Evolutionary conservation across 2,797 vertebrate genomes (phyloP).

Genomic region (Parambassis ranga): DNA sequence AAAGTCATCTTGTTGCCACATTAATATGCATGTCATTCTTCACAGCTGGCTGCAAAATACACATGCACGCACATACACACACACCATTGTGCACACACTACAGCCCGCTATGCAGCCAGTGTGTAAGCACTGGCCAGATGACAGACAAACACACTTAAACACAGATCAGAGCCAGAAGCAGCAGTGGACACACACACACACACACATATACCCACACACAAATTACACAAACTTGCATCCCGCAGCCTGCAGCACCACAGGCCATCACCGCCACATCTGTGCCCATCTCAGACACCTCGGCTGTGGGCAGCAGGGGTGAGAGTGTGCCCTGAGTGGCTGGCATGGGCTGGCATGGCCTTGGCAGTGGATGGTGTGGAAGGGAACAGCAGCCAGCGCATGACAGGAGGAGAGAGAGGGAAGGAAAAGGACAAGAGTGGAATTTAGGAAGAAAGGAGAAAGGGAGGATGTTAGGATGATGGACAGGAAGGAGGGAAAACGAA

Average conservation of each 20-base stretch:
- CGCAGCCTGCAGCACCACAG: conserved; percentile 67
- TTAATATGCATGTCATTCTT: conserved; percentile 67
- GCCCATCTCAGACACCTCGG: conserved; percentile 76
- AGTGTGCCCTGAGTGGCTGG: conserved; percentile 73
- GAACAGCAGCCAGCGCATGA: conserved; percentile 67
- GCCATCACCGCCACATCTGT: conserved; percentile 80
- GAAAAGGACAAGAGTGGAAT: conserved; percentile 9
- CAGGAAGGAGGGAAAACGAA: not conserved
- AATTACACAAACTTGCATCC: conserved; percentile 66
- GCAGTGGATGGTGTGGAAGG: conserved; percentile 52
- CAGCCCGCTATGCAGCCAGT: conserved; percentile 44
- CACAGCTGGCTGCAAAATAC: conserved; percentile 66
- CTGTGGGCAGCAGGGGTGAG: conserved; percentile 71
- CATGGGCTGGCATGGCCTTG: conserved; percentile 62
- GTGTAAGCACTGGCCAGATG: conserved; percentile 62
- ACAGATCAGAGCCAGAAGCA: conserved; percentile 63
- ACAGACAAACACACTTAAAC: conserved; percentile 72
- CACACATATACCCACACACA: conserved; percentile 22
- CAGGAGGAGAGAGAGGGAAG: conserved; percentile 20
- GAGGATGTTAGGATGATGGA: not conserved
- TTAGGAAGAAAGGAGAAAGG: not conserved
- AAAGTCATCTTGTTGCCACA: conserved; percentile 67
- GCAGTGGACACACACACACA: conserved; percentile 31
- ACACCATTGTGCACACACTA: not conserved
- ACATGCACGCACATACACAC: conserved; percentile 20